Evolutionary conservation across 2,797 vertebrate genomes (phyloP).

Genomic region (Tapera naevia): DNA sequence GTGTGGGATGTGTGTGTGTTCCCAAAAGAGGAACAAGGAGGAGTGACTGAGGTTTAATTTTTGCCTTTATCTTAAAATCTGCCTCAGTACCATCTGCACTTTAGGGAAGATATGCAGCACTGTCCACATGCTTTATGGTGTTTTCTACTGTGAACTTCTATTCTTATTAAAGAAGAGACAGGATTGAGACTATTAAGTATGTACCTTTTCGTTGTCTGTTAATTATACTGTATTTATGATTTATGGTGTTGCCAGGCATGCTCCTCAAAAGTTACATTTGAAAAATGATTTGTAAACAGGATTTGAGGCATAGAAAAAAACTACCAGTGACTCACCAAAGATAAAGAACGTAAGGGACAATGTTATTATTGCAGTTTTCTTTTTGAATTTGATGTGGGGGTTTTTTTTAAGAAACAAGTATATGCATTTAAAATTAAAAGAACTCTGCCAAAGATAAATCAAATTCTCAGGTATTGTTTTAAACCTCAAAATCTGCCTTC

Average conservation of each 20-base stretch:
- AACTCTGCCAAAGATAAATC: neutral
- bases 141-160: neutral
- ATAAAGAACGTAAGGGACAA: neutral
- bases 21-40: neutral
- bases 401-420: neutral
- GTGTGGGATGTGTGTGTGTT: neutral
- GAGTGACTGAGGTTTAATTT: neutral
- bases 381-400: rapidly evolving
- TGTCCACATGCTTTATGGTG: neutral
- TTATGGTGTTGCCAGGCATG: neutral
- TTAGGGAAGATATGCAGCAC: neutral
- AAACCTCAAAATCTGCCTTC: neutral
- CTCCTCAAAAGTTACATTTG: neutral
- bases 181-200: neutral
- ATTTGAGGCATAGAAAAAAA: neutral
- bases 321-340: neutral
- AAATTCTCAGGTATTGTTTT: neutral
- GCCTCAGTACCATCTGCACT: neutral
- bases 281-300: neutral
- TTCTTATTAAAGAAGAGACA: neutral
- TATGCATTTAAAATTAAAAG: neutral
- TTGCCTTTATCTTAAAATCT: constrained; percentile 25
- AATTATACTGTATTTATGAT: neutral
- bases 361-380: neutral
- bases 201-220: neutral